Percentiles rank a stretch among this genome's conserved stretches.
Conservation (phyloP, 1,140 invertebrate genomes). For the Lepidurus packardi region DNA sequence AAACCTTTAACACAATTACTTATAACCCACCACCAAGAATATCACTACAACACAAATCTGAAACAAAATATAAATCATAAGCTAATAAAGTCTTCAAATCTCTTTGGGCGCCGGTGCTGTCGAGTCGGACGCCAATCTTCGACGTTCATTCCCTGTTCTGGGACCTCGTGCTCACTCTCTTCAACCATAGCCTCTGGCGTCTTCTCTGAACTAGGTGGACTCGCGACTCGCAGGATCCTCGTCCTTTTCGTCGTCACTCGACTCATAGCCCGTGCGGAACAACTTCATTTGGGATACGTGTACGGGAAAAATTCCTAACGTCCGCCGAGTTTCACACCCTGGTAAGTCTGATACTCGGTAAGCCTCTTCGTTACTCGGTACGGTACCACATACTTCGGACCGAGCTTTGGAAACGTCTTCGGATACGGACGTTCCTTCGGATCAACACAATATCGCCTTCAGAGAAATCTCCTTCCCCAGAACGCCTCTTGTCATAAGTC, state of each 20-base stretch:
- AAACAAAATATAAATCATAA: too few species aligned
- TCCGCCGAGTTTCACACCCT: neutral
- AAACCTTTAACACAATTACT: too few species aligned
- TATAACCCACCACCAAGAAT: too few species aligned
- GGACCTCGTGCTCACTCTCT: too few species aligned
- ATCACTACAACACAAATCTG: too few species aligned
- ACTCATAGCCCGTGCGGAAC: neutral
- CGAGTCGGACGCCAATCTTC: too few species aligned
- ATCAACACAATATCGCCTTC: constrained; percentile 24
- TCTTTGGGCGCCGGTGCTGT: too few species aligned
- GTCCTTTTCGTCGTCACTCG: neutral
- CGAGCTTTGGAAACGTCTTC: neutral
- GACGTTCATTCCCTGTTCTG: too few species aligned
- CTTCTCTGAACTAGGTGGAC: too few species aligned
- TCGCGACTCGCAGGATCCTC: too few species aligned
- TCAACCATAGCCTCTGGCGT: too few species aligned
- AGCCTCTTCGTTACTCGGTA: neutral
- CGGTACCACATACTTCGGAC: constrained; percentile 16
- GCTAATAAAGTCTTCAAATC: too few species aligned
- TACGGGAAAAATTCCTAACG: neutral
- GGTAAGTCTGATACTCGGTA: constrained; percentile 16
- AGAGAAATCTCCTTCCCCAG: neutral
- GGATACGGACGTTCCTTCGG: neutral
- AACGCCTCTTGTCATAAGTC: neutral
- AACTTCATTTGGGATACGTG: neutral